Conservation (phyloP, 2,888 invertebrate genomes). For the Caradrina kadenii region DNA sequence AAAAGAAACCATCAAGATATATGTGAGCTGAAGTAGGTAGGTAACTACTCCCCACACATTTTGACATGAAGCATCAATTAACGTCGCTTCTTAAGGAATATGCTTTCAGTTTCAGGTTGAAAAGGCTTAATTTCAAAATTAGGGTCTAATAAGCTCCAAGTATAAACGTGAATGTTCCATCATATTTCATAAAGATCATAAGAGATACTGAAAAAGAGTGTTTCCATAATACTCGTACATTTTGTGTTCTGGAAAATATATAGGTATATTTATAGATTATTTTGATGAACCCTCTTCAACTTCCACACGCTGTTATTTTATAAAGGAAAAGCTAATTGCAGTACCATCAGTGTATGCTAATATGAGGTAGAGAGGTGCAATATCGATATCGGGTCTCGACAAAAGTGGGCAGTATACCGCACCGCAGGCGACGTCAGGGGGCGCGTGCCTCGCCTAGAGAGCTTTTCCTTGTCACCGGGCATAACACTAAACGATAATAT, state of each 20-base stretch:
- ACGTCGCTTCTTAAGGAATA: constrained; percentile 2
- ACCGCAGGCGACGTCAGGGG: constrained; percentile 77
- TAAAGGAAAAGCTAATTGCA: constrained; percentile 19
- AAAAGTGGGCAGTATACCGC: constrained; percentile 67
- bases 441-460: constrained; percentile 76
- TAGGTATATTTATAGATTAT: too few relatives aligned
- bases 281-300: constrained; percentile 2
- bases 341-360: constrained; percentile 47
- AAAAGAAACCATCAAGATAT: constrained; percentile 74
- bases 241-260: constrained; percentile 4
- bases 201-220: constrained; percentile 2
- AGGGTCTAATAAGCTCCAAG: constrained; percentile 5
- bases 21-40: constrained; percentile 43
- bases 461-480: constrained; percentile 89
- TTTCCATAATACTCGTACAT: background rate
- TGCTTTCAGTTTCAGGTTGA: constrained; percentile 7
- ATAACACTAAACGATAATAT: constrained; percentile 89
- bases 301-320: background rate
- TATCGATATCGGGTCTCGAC: constrained; percentile 62
- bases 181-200: background rate
- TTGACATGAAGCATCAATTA: constrained; percentile 57
- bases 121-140: constrained; percentile 17
- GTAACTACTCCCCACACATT: constrained; percentile 40
- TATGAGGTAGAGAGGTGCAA: constrained; percentile 68
- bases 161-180: background rate